Conservation (phyloP, 2,113 vertebrate species). For the Lampris incognitus region DNA sequence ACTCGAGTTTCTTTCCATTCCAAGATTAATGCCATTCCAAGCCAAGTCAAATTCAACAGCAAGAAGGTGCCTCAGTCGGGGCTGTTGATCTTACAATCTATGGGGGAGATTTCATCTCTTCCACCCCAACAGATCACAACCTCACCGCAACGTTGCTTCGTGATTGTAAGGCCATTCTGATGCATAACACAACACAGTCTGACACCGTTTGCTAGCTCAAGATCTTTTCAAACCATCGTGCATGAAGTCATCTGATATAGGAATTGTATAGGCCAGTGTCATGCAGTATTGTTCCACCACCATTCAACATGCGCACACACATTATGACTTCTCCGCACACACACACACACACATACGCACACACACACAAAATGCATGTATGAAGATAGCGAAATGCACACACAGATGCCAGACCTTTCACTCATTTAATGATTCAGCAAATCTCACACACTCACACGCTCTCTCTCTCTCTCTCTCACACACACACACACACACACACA, state of each 20-base stretch:
- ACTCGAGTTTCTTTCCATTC: slow-evolving; percentile 11
- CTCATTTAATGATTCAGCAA: too few species aligned
- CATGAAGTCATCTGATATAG: slow-evolving; percentile 7
- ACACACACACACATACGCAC: slow-evolving; percentile 4
- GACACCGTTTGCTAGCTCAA: background rate
- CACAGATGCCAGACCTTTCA: slow-evolving; percentile 10
- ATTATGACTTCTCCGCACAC: slow-evolving; percentile 8
- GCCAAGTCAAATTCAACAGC: slow-evolving; percentile 22
- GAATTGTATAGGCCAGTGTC: slow-evolving; percentile 43
- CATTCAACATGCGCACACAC: slow-evolving; percentile 59
- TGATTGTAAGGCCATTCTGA: slow-evolving; percentile 25
- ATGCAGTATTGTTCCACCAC: slow-evolving; percentile 67
- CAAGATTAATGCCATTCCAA: slow-evolving; percentile 25
- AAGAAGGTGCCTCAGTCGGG: slow-evolving; percentile 33
- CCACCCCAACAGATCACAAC: slow-evolving; percentile 26
- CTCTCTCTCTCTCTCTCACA: background rate
- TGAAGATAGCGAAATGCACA: background rate
- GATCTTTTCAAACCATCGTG: slow-evolving; percentile 38
- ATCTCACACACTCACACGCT: slow-evolving; percentile 23
- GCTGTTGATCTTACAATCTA: slow-evolving; percentile 54
- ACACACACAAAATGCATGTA: background rate
- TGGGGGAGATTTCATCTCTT: background rate
- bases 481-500: slow-evolving; percentile 22
- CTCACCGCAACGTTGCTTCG: slow-evolving; percentile 8
- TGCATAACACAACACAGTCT: slow-evolving; percentile 9